Conservation (phyloP, 2,888 invertebrate species). For the Perithous albicinctus region DNA sequence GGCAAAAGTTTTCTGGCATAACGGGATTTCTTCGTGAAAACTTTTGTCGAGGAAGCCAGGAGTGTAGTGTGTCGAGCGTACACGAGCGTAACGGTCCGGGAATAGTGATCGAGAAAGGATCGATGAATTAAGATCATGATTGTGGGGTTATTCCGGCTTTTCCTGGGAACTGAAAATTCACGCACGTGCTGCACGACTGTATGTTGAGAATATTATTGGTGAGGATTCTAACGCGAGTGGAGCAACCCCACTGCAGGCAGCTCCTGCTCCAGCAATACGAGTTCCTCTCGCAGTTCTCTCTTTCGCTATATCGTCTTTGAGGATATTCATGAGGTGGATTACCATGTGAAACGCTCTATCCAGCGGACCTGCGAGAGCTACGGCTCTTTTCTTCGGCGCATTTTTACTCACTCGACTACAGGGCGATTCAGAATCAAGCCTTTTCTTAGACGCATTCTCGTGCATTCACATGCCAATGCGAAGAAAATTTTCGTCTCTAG, state of each 20-base stretch:
- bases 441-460: conserved; percentile 23
- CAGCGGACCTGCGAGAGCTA: conserved; percentile 43
- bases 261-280: conserved; percentile 18
- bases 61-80: conserved; percentile 2
- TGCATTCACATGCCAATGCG: conserved; percentile 30
- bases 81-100: background rate
- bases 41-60: conserved; percentile 38
- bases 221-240: conserved; percentile 13
- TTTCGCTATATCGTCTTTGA: conserved; percentile 74
- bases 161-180: conserved; percentile 33
- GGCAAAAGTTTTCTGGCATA: conserved; percentile 59
- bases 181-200: conserved; percentile 29
- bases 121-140: conserved; percentile 59
- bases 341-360: conserved; percentile 80
- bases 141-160: conserved; percentile 12
- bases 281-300: conserved; percentile 32
- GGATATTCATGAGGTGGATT: conserved; percentile 82
- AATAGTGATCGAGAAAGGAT: conserved; percentile 53
- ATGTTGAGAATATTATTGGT: conserved; percentile 48
- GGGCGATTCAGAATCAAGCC: conserved; percentile 45
- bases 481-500: background rate
- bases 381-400: conserved; percentile 54
- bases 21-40: conserved; percentile 62
- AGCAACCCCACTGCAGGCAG: background rate
- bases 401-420: conserved; percentile 61